Evolutionary conservation across 2,113 vertebrate species (phyloP).

Genomic region (Amphilophus citrinellus): DNA sequence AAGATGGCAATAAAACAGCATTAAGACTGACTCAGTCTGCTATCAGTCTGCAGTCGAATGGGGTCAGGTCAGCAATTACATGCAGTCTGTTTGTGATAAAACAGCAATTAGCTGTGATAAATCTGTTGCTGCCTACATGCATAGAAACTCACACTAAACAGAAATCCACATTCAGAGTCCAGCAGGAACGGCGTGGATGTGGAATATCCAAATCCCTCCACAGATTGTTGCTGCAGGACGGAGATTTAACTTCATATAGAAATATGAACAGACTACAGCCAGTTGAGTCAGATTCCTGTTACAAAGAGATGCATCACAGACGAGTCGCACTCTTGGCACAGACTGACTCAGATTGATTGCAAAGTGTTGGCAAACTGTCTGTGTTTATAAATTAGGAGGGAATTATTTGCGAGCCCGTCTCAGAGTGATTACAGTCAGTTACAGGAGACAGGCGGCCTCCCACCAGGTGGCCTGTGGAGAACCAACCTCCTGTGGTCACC

Average conservation of each 20-base stretch:
- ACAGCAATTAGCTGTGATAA: neutral
- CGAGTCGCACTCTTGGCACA: neutral
- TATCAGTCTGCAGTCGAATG: neutral
- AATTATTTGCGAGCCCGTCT: neutral
- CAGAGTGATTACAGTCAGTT: accelerated
- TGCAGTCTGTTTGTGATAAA: accelerated
- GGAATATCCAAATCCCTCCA: neutral
- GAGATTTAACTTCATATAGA: neutral
- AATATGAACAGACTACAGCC: neutral
- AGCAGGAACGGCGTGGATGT: neutral
- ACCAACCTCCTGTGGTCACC: neutral
- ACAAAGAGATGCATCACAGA: neutral
- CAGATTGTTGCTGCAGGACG: neutral
- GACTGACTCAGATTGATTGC: neutral
- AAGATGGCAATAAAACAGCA: neutral
- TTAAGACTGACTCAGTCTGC: neutral
- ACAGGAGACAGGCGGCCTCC: neutral
- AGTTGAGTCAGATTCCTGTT: neutral
- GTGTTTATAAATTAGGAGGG: neutral
- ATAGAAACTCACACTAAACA: too few relatives aligned
- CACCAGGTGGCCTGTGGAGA: neutral
- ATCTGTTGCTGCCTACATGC: too few relatives aligned
- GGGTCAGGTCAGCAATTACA: neutral
- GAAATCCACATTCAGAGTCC: neutral
- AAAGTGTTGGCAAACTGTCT: neutral